Evolutionary conservation across 2,888 invertebrate species (phyloP).

Genomic region (Pollenia amentaria): DNA sequence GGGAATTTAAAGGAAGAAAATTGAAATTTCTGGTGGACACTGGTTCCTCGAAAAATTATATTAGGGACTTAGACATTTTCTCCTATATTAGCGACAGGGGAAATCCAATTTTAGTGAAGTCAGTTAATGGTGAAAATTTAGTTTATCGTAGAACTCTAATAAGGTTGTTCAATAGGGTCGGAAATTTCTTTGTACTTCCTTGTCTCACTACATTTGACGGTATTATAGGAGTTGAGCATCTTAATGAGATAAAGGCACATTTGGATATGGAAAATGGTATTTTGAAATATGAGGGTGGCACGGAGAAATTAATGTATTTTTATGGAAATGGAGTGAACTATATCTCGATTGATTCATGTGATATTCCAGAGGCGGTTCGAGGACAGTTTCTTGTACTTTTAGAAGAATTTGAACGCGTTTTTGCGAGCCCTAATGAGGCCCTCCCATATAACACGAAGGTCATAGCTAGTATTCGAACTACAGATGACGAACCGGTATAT

Average conservation of each 20-base stretch:
- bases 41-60: conserved; percentile 29
- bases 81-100: too few relatives aligned
- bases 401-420: conserved; percentile 1
- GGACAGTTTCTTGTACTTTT: background rate
- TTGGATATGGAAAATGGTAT: conserved; percentile 10
- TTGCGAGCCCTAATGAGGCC: conserved; percentile 49
- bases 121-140: too few relatives aligned
- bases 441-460: conserved; percentile 57
- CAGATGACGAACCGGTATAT: too few relatives aligned
- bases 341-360: conserved; percentile 7
- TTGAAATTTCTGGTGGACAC: too few relatives aligned
- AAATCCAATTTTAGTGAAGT: too few relatives aligned
- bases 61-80: background rate
- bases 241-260: conserved; percentile 21
- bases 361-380: conserved; percentile 23
- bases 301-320: conserved; percentile 16
- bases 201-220: conserved; percentile 25
- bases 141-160: too few relatives aligned
- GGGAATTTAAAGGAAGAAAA: conserved; percentile 12
- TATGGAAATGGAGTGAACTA: conserved; percentile 4
- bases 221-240: conserved; percentile 27
- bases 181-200: conserved; percentile 19
- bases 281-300: conserved; percentile 10
- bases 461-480: too few relatives aligned
- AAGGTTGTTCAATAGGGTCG: conserved; percentile 5